Base-by-base conservation (phyloP, 2,113 vertebrate species). In the Myodes glareolus region DNA sequence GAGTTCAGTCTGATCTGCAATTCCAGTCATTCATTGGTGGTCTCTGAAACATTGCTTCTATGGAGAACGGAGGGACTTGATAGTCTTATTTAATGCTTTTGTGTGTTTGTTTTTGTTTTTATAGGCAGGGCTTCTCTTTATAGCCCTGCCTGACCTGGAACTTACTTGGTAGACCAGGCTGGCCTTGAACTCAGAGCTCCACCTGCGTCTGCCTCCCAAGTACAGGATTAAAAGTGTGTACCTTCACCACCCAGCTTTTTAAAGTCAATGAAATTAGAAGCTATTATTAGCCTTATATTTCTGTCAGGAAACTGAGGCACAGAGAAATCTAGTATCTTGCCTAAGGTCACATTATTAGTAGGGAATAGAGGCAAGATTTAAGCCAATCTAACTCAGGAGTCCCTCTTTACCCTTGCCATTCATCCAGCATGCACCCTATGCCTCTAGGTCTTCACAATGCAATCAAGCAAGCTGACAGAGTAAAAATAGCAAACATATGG, bases 351-450 rank as follows among this genome's bases (percentile, higher is more conserved):
- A 75, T 16, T 33, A 31, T 42, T 65, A 33, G 72, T n/a, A 86
- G 31, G 68, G 27, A 58, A 23, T 0, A 92, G 42, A 90, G 68
- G 55, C n/a, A 33, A 25, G 81, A 61, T 25, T 58, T 23, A 86
- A 86, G 29, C 11, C 3, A 39, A 65, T 21, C 63, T 63, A 52
- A 36, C 14, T 33, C 9, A 81, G n/a, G 42, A 82, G n/a, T 45
- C 42, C 36, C 47, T 58, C 52, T 70, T n/a, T 1, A 16, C 2
- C 5, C 76, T 47, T 0, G 1, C 13, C 61, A 42, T 61, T 63
- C 72, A 39, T 14, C 0, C 0, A 17, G 14, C 12, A 3, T 1
- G 5, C 13, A 58, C 0, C 1, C 10, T 13, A 1, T 0, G 2
- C 8, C 8, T 65, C 13, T 2, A 29, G 73, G 14, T 27, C 23